Evolutionary conservation across 2,888 invertebrate species (phyloP).

Genomic region (Saturnia pavonia): DNA sequence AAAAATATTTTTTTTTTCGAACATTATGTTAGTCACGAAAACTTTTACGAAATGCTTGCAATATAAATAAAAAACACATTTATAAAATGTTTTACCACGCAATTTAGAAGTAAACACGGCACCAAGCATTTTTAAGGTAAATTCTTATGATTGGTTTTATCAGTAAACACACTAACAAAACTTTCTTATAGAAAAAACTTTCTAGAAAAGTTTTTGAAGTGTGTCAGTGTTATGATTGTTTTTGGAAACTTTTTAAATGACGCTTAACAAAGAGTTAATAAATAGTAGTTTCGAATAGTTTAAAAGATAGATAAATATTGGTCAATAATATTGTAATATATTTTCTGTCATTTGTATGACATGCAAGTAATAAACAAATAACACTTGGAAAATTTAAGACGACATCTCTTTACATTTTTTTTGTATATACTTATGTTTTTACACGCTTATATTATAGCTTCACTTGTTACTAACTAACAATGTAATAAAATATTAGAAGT

Average conservation of each 20-base stretch:
- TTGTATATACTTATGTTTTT: too few species aligned
- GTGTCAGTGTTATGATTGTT: slow-evolving; percentile 51
- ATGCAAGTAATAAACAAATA: not conserved
- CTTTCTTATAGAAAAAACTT: slow-evolving; percentile 22
- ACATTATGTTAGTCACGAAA: not conserved
- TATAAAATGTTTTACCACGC: slow-evolving; percentile 16
- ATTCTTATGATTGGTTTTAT: slow-evolving; percentile 29
- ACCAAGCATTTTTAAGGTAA: slow-evolving; percentile 43
- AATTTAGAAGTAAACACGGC: slow-evolving; percentile 25
- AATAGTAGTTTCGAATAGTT: slow-evolving; percentile 18
- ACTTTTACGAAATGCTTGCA: slow-evolving; percentile 28
- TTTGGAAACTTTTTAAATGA: slow-evolving; percentile 33
- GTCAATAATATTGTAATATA: not conserved
- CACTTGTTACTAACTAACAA: too few species aligned
- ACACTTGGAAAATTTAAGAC: not conserved
- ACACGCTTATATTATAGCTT: too few species aligned
- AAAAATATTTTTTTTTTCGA: not conserved
- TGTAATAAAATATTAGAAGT: too few species aligned
- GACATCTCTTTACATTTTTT: too few species aligned
- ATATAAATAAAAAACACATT: slow-evolving; percentile 11
- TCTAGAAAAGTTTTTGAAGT: slow-evolving; percentile 47
- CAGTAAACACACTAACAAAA: slow-evolving; percentile 31
- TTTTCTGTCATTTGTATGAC: not conserved
- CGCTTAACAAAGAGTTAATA: slow-evolving; percentile 31
- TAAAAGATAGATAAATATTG: slow-evolving; percentile 1